phyloP scores from a whole-genome alignment of 37 sponge, comb jelly and placozoan genomes.

The Oopsacas minuta region DNA sequence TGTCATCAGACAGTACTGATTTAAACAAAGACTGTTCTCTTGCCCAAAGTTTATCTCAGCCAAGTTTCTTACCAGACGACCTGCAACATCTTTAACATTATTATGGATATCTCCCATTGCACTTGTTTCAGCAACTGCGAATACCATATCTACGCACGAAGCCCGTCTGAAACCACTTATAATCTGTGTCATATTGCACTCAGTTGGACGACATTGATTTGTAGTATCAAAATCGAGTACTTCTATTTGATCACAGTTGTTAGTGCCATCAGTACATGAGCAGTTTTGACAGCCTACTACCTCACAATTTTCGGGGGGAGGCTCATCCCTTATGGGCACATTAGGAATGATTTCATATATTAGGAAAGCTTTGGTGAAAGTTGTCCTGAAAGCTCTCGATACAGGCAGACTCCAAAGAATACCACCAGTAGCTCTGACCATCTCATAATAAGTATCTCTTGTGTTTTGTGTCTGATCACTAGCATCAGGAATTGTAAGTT shows the following conservation, averaged over 20 bases:
- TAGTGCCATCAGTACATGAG: not conserved
- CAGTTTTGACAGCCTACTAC: not conserved
- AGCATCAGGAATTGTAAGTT: not conserved
- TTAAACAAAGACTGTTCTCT: not conserved
- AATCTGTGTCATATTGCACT: not conserved
- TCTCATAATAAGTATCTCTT: not conserved
- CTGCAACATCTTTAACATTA: not conserved
- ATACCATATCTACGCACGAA: not conserved
- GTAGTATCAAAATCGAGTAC: not conserved
- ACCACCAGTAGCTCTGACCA: not conserved
- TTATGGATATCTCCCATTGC: not conserved
- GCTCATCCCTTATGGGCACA: not conserved
- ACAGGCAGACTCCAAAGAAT: constrained; percentile 9
- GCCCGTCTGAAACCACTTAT: not conserved
- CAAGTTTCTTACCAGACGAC: not conserved
- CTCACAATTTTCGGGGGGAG: not conserved
- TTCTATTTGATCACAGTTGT: not conserved
- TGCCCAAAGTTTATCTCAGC: not conserved
- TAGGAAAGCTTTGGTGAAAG: not conserved
- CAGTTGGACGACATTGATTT: not conserved
- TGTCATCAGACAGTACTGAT: constrained; percentile 6
- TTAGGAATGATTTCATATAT: not conserved
- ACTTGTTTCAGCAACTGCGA: not conserved
- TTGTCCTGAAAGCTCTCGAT: not conserved
- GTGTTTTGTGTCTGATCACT: not conserved